Percentiles rank a stretch among this genome's conserved stretches.
phyloP scores from a whole-genome alignment of 2,797 vertebrate genomes.

The Acropternis orthonyx region DNA sequence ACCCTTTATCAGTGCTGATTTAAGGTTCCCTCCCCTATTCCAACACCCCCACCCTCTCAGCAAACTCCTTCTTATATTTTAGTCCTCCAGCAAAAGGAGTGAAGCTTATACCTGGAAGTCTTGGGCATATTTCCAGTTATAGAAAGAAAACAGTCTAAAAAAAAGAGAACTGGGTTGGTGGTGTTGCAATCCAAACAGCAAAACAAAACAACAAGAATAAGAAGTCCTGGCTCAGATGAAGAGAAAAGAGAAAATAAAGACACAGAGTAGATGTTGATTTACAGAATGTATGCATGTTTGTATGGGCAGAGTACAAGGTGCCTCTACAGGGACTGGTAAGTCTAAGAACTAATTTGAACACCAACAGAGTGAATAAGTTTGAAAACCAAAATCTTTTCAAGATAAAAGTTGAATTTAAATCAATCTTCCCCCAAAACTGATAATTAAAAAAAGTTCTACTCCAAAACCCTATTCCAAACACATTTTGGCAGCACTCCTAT shows the following conservation, averaged over 20 bases:
- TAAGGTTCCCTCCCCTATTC: background rate
- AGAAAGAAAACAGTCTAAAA: background rate
- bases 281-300: background rate
- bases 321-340: background rate
- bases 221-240: background rate
- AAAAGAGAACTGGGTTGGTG: background rate
- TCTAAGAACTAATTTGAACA: background rate
- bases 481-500: background rate
- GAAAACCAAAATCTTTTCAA: background rate
- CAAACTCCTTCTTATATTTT: background rate
- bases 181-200: background rate
- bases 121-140: background rate
- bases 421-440: rapidly evolving
- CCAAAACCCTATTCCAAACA: background rate
- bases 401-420: background rate
- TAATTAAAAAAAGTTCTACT: background rate
- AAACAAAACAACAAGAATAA: background rate
- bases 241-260: background rate
- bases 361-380: background rate
- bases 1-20: background rate
- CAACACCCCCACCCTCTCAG: background rate
- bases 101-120: background rate
- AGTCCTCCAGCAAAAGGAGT: background rate
- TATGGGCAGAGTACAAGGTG: background rate
- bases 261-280: background rate